Base-by-base conservation (phyloP, 2,888 invertebrate species). In the Crossocerus cetratus region DNA sequence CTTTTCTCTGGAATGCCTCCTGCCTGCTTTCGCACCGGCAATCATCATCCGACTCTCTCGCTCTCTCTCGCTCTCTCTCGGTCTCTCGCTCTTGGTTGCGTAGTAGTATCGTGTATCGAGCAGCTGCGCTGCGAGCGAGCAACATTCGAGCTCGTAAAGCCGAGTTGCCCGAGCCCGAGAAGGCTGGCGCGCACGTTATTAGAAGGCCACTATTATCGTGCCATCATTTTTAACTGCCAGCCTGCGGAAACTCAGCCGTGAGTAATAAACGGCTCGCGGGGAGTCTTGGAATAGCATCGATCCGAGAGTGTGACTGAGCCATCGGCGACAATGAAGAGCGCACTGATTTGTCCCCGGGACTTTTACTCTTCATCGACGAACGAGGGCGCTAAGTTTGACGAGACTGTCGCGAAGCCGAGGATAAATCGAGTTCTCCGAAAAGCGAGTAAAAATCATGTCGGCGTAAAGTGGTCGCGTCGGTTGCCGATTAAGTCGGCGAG, bases 81-180 rank as follows among this genome's bases (percentile, higher is more conserved):
- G 45, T 59, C 59, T 8, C 14, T 3, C 54, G 22, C 65, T 22
- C 59, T n/a, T n/a, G n/a, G n/a, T n/a, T n/a, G n/a, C n/a, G n/a
- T n/a, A n/a, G 43, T 18, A 32, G 63, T 60, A 44, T 68, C 69
- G 72, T 67, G 67, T 69, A 74, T 72, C 63, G 75, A 66, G 59
- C 72, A 76, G 66, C 64, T 73, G 61, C 60, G 68, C 42, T 69
- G 53, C 43, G 43, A 14, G 62, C 62, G 54, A 45, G 45, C 49
- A 66, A 67, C 56, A 66, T 61, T 67, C 57, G 32, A 32, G 32
- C 63, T 67, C 56, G 61, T 59, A 55, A 62, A 45, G 55, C 32
- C 45, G 20, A 44, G 61, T 63, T 54, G 44, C 44, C n/a, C 22
- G 58, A 43, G 54, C 22, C 32, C 23, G 53, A 42, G 54, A 42